Base-by-base conservation (phyloP, 2,113 vertebrate species). In the Gobio gobio region DNA sequence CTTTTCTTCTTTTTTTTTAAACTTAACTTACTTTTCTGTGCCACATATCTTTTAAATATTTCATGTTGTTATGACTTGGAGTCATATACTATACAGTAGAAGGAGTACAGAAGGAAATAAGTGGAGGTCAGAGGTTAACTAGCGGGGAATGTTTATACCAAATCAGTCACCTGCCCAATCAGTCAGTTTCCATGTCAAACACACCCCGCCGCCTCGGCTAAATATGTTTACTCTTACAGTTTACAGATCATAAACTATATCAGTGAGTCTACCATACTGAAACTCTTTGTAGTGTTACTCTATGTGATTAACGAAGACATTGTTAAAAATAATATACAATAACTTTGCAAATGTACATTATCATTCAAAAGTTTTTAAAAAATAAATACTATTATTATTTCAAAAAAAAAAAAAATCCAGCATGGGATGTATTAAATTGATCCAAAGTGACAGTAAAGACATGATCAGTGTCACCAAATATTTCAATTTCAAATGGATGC, bases 41-140 rank as follows among this genome's bases (percentile, higher is more conserved):
- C n/a, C 40, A 20, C 7, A 47, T 61, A 61, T 40, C 12, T 43
- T 78, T 43, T 2, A 26, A 45, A 22, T 59, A 12, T 29, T 16
- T 80, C 58, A 47, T 63, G 78, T 40, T 24, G 33, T 22, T 61
- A 24, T 40, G 18, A 16, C 12, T 45, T 22, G 54, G 33, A 24
- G 76, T 78, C 22, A 56, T 22, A 56, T 56, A 56, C 8, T 10
- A 47, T 45, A 45, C 12, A n/a, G 20, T 59, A 18, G 6, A 47
- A 1, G 40, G 40, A 79, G 4, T 14, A 43, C 36, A 26, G 18
- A 80, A 64, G 13, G 64, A n/a, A 20, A 20, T 24, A 61, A n/a
- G 14, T 20, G 36, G n/a, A 63, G 78, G 58, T 80, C 54, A 80
- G n/a, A 79, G 40, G 14, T 64, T 47, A 63, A 79, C n/a, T n/a